These are phyloP conservation scores for Drosophila kikkawai DNA, from an alignment of 1,140 invertebrate genomes.

Conservation along the genomic window DNA sequence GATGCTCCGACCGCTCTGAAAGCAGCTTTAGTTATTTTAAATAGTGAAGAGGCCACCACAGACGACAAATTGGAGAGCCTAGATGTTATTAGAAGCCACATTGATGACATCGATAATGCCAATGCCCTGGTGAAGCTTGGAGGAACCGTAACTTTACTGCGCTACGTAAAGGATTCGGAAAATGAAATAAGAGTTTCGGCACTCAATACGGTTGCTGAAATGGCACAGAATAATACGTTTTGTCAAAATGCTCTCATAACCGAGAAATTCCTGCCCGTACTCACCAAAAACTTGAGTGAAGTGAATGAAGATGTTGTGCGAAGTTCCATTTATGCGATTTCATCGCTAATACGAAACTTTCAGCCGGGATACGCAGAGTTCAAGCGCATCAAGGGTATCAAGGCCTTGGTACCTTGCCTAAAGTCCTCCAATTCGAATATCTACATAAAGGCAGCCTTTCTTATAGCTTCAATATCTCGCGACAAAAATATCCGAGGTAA, in stretches of 20 bases:
- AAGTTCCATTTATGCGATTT: conserved; percentile 62
- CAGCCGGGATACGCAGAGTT: conserved; percentile 55
- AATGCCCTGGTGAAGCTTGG: conserved; percentile 63
- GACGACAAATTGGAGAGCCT: conserved; percentile 55
- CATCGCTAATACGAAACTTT: conserved; percentile 64
- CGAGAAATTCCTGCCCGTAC: conserved; percentile 43
- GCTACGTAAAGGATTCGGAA: conserved; percentile 32
- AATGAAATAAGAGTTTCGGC: conserved; percentile 30
- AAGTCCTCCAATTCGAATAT: conserved; percentile 36
- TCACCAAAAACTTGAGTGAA: conserved; percentile 50
- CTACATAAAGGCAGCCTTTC: conserved; percentile 64
- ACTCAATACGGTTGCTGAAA: conserved; percentile 59
- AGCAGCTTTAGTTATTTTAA: conserved; percentile 40
- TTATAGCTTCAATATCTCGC: conserved; percentile 53
- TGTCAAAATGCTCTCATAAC: conserved; percentile 59
- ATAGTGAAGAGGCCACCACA: conserved; percentile 15
- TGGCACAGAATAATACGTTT: conserved; percentile 65
- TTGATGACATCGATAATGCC: conserved; percentile 63
- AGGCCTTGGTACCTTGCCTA: conserved; percentile 39
- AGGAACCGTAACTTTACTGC: conserved; percentile 33
- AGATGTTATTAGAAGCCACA: conserved; percentile 60
- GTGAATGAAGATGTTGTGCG: conserved; percentile 44
- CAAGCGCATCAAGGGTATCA: conserved; percentile 45
- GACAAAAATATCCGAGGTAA: conserved; percentile 51
- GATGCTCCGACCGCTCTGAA: conserved; percentile 39